phyloP scores from a whole-genome alignment of 1,140 invertebrate genomes.

The Drosophila serrata region DNA sequence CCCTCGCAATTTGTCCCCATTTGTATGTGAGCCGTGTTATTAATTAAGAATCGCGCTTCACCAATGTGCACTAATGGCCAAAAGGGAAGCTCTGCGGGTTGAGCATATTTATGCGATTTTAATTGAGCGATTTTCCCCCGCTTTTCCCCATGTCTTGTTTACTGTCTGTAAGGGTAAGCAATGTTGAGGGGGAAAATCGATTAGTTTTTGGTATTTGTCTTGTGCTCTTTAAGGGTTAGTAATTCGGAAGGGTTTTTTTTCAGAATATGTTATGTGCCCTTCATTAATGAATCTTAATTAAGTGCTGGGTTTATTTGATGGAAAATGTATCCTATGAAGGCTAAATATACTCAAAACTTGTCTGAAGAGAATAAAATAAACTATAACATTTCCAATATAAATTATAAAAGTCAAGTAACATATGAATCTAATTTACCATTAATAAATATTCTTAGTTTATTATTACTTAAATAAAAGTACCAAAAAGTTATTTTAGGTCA shows the following conservation, averaged over 20 bases:
- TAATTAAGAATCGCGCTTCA: conserved; percentile 55
- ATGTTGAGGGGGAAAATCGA: conserved; percentile 17
- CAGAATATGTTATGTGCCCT: background rate
- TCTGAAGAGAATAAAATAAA: background rate
- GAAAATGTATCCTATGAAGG: too few species aligned
- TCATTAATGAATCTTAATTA: background rate
- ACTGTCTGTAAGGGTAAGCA: background rate
- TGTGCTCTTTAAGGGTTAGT: background rate
- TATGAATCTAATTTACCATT: too few species aligned
- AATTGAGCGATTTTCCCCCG: conserved; percentile 26
- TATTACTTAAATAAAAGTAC: too few species aligned
- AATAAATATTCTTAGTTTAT: too few species aligned
- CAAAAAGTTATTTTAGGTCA: background rate
- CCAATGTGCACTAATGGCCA: conserved; percentile 54
- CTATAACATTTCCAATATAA: background rate
- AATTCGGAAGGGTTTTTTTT: background rate
- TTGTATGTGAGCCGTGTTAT: conserved; percentile 48
- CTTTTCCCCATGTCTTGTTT: background rate
- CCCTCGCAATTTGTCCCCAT: conserved; percentile 43
- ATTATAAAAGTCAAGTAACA: too few species aligned
- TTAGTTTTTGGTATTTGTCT: conserved; percentile 4
- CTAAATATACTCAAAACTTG: too few species aligned
- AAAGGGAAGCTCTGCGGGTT: conserved; percentile 21
- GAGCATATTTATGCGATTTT: conserved; percentile 64
- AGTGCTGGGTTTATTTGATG: too few species aligned